phyloP scores from a whole-genome alignment of 2,113 vertebrate species.

The Sylvia atricapilla region DNA sequence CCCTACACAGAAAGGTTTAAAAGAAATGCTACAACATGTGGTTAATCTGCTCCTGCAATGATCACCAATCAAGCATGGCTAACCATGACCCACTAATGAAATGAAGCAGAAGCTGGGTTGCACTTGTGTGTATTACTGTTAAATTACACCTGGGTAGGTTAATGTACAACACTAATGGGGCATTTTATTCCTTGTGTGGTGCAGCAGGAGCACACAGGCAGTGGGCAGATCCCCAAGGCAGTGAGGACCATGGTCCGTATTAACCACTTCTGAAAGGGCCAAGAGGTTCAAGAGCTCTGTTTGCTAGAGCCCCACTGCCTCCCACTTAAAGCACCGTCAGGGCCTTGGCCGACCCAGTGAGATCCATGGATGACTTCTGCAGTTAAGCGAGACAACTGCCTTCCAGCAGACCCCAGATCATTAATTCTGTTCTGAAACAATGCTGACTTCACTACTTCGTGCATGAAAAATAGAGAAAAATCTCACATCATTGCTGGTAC shows the following conservation, averaged over 20 bases:
- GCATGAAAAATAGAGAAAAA: neutral
- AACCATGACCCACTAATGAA: conserved; percentile 15
- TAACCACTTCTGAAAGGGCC: neutral
- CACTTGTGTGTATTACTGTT: neutral
- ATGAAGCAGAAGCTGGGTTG: neutral
- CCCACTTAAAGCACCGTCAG: neutral
- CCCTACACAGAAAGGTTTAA: neutral
- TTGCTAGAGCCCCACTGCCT: neutral
- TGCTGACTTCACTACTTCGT: neutral
- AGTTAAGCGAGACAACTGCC: neutral
- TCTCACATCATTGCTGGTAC: neutral
- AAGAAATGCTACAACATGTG: neutral
- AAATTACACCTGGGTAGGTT: neutral
- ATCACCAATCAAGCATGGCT: neutral
- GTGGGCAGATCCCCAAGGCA: neutral
- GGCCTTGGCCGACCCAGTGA: neutral
- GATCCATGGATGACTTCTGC: neutral
- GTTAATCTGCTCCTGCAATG: neutral
- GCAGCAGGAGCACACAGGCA: neutral
- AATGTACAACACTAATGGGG: neutral
- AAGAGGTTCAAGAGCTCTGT: neutral
- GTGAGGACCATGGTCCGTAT: accelerated
- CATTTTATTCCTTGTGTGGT: neutral
- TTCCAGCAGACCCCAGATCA: neutral
- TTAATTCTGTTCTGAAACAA: neutral